A percentile compares a stretch with the other conserved stretches of the same genome.
Conservation (phyloP, 2,113 vertebrate genomes). For the Mustela nigripes region DNA sequence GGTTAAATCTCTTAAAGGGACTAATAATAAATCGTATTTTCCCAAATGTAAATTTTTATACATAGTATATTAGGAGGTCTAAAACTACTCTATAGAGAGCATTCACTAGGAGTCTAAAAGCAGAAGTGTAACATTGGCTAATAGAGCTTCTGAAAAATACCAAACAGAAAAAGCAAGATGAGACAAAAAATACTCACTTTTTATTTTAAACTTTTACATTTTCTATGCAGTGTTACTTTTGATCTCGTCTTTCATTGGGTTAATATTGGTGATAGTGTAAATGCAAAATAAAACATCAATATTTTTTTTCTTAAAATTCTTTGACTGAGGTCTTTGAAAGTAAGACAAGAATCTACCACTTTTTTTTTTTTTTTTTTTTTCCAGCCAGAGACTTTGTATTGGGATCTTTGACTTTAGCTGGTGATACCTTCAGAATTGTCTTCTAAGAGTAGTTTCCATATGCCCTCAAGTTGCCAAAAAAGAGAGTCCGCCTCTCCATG, state of each 20-base stretch:
- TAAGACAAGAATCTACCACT: background rate
- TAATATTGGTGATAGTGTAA: background rate
- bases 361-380: constrained; percentile 25
- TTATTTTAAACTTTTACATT: constrained; percentile 11
- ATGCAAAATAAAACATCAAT: background rate
- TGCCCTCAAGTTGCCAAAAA: background rate
- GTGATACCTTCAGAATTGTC: background rate
- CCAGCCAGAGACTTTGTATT: background rate
- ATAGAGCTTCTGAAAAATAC: constrained; percentile 1
- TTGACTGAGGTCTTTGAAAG: constrained; percentile 7
- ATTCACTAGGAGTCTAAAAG: background rate
- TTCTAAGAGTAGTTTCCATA: background rate
- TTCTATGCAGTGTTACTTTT: background rate
- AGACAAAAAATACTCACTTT: background rate
- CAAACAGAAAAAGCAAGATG: background rate
- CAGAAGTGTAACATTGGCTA: background rate
- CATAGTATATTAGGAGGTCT: background rate
- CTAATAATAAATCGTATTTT: background rate
- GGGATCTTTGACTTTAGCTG: background rate
- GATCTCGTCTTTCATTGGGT: background rate
- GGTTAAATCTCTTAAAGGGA: background rate
- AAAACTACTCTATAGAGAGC: background rate
- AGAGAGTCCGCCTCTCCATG: background rate
- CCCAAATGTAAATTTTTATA: background rate
- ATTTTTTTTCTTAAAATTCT: constrained; percentile 17